A percentile compares a stretch with the other conserved stretches of the same genome.
Evolutionary conservation across 2,797 vertebrate species (phyloP).

Genomic region (Chiloscyllium punctatum): DNA sequence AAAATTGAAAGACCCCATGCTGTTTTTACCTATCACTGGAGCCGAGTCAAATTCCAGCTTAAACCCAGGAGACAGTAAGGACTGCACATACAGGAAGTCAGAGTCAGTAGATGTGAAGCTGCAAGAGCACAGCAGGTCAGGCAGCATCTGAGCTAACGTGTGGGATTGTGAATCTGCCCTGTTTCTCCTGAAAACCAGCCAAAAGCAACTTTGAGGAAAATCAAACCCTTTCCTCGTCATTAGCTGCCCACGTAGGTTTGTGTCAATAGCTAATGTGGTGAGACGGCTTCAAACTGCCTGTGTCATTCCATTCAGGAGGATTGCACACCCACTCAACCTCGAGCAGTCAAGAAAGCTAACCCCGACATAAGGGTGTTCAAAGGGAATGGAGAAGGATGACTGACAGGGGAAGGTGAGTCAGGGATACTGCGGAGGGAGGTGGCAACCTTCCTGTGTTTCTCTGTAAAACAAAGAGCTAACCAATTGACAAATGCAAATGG

Average conservation of each 20-base stretch:
- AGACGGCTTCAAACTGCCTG: background rate
- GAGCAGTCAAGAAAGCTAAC: background rate
- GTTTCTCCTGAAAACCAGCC: background rate
- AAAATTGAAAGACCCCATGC: too few relatives aligned
- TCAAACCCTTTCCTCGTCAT: background rate
- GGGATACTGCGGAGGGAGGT: background rate
- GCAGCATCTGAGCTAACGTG: too few relatives aligned
- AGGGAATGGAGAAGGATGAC: background rate
- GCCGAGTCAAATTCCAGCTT: background rate
- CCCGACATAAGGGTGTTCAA: background rate
- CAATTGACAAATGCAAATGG: background rate
- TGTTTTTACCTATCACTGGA: background rate
- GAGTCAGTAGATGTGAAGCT: too few relatives aligned
- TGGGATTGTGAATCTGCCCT: background rate
- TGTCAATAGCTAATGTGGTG: background rate
- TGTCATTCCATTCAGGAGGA: background rate
- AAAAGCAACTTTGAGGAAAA: background rate
- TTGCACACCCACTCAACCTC: background rate
- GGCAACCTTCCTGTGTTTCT: background rate
- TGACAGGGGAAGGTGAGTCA: background rate
- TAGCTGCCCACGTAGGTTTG: background rate
- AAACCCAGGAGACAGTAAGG: too few relatives aligned
- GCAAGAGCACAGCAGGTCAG: too few relatives aligned
- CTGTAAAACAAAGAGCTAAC: background rate
- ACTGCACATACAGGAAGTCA: too few relatives aligned